phyloP scores from a whole-genome alignment of 1,140 invertebrate genomes.

The Globodera rostochiensis region DNA sequence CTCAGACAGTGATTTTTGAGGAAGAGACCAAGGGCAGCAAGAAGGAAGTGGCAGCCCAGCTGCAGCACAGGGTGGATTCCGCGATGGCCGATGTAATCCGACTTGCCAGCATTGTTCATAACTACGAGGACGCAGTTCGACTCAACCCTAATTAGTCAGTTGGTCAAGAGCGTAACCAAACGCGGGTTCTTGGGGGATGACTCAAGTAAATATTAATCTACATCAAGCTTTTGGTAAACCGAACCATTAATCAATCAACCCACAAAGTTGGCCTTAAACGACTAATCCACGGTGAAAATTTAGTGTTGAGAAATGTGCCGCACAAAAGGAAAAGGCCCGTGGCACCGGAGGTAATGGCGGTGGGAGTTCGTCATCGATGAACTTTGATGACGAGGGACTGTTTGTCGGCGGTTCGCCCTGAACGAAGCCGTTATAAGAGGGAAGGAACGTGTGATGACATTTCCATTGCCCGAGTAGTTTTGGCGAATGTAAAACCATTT shows the following conservation, averaged over 20 bases:
- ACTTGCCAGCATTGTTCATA: constrained; percentile 3
- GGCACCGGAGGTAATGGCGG: not conserved
- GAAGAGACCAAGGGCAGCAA: constrained; percentile 5
- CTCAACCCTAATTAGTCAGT: constrained; percentile 29
- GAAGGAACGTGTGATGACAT: too few species aligned
- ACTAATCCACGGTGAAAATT: not conserved
- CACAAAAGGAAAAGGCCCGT: not conserved
- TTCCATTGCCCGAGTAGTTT: too few species aligned
- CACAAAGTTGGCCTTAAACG: too few species aligned
- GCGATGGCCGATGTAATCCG: constrained; percentile 22
- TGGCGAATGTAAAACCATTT: too few species aligned
- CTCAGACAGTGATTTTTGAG: constrained; percentile 36
- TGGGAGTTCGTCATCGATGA: not conserved
- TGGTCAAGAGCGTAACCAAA: not conserved
- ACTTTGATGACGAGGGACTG: not conserved
- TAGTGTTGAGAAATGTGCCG: not conserved
- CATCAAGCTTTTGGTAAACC: too few species aligned
- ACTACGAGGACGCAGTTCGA: constrained; percentile 19
- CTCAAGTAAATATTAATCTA: too few species aligned
- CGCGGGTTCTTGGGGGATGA: too few species aligned
- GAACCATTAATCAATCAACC: too few species aligned
- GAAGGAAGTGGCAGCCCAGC: not conserved
- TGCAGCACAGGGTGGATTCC: constrained; percentile 6
- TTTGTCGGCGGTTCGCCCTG: not conserved
- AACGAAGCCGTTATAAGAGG: not conserved